Percentiles rank a stretch among this genome's conserved stretches.
Conservation (phyloP, 2,888 invertebrate species). For the Caenorhabditis japonica region DNA sequence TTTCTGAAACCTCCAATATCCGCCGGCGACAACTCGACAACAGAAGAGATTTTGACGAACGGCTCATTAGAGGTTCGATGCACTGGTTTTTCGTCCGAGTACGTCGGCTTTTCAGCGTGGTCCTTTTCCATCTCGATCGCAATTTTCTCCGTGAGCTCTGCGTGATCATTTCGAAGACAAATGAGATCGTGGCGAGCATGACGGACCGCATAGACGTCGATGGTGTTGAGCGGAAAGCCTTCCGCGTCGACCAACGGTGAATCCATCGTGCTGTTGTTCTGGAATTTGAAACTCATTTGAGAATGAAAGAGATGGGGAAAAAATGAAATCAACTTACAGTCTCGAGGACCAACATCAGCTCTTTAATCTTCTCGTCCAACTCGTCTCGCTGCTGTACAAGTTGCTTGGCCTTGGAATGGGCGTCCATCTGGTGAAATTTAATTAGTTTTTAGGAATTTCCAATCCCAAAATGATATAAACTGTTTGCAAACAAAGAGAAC, state of each 20-base stretch:
- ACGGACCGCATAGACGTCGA: conserved; percentile 92
- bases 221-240: conserved; percentile 89
- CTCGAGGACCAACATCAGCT: conserved; percentile 45
- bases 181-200: conserved; percentile 90
- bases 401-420: conserved; percentile 57
- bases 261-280: conserved; percentile 81
- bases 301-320: no score
- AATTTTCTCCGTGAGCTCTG: conserved; percentile 85
- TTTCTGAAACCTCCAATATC: conserved; percentile 56
- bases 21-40: conserved; percentile 62
- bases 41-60: conserved; percentile 58
- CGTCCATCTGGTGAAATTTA: conserved; percentile 21
- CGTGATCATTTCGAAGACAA: conserved; percentile 81
- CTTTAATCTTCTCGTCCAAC: conserved; percentile 64
- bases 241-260: conserved; percentile 88
- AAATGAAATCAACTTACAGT: no score
- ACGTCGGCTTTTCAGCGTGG: background rate
- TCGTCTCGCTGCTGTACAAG: conserved; percentile 66
- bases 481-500: no score
- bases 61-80: conserved; percentile 68
- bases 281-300: conserved; percentile 13
- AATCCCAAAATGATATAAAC: background rate
- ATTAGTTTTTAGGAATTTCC: background rate
- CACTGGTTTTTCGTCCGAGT: conserved; percentile 43
- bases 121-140: conserved; percentile 33